A percentile compares a stretch with the other conserved stretches of the same genome.
These are phyloP conservation scores for Polymixis flavicincta DNA, from an alignment of 2,888 invertebrate genomes.

Conservation along the genomic window DNA sequence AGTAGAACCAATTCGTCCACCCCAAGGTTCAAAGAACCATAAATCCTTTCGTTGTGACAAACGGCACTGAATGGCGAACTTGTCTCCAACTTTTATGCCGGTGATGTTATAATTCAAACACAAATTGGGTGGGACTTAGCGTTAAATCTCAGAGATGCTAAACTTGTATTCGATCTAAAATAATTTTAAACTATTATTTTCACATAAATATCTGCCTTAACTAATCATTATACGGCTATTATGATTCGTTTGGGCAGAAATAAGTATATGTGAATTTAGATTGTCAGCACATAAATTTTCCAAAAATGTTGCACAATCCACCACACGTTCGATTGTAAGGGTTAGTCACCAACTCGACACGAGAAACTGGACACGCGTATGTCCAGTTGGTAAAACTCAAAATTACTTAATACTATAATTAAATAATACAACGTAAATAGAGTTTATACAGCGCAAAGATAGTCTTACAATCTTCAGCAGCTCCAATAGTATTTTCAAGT, in stretches of 20 bases:
- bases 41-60: slow-evolving; percentile 46
- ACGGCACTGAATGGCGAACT: slow-evolving; percentile 34
- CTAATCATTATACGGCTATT: neutral
- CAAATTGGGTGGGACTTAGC: slow-evolving; percentile 9
- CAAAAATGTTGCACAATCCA: neutral
- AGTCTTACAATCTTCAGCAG: no score
- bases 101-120: slow-evolving; percentile 35
- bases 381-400: no score
- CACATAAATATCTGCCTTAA: neutral
- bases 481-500: no score
- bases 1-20: slow-evolving; percentile 44
- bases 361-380: no score
- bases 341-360: no score
- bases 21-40: slow-evolving; percentile 45
- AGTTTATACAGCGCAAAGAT: no score
- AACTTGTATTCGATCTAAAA: neutral
- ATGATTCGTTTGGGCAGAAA: no score
- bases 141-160: neutral
- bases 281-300: no score
- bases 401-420: no score
- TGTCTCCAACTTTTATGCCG: slow-evolving; percentile 25
- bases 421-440: no score
- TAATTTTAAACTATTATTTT: neutral
- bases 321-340: neutral
- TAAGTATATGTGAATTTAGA: no score